phyloP scores from a whole-genome alignment of 2,113 vertebrate genomes.

The Aramus guarauna region DNA sequence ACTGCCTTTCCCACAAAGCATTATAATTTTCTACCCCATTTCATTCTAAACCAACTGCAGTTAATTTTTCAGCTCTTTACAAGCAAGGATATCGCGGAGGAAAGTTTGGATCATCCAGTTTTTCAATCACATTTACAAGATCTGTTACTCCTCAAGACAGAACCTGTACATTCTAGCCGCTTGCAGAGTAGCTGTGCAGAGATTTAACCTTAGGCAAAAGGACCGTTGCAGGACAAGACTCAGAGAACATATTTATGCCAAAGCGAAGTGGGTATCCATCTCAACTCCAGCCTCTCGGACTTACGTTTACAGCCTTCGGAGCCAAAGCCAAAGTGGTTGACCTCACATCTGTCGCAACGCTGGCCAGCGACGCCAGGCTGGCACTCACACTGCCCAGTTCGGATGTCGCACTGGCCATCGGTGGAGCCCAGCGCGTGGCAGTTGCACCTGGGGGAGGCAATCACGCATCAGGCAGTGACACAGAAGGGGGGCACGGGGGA shows the following conservation, averaged over 20 bases:
- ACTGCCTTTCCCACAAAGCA: not conserved
- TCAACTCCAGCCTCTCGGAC: not conserved
- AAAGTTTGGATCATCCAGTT: not conserved
- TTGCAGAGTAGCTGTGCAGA: slow-evolving; percentile 31
- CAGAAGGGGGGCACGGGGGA: accelerated
- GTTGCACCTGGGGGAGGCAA: slow-evolving; percentile 78
- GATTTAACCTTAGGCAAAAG: slow-evolving; percentile 20
- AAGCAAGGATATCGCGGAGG: not conserved
- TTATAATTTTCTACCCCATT: not conserved
- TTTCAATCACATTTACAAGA: not conserved
- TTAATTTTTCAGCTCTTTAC: not conserved
- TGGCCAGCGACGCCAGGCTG: slow-evolving; percentile 87
- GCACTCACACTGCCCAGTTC: slow-evolving; percentile 90
- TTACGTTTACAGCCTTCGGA: slow-evolving; percentile 96
- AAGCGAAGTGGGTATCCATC: not conserved
- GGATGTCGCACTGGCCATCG: slow-evolving; percentile 90
- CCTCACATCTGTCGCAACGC: slow-evolving; percentile 87
- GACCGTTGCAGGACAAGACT: not conserved
- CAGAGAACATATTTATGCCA: slow-evolving; percentile 29
- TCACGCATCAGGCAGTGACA: not conserved
- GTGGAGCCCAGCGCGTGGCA: slow-evolving; percentile 91
- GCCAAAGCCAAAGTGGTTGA: slow-evolving; percentile 92
- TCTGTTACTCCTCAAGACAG: not conserved
- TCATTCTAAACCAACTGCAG: not conserved
- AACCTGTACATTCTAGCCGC: not conserved